Evolutionary conservation across 2,113 vertebrate species (phyloP), one percentile per base, ranked within the genome.

Genomic region (Pomatorhinus ruficollis): DNA sequence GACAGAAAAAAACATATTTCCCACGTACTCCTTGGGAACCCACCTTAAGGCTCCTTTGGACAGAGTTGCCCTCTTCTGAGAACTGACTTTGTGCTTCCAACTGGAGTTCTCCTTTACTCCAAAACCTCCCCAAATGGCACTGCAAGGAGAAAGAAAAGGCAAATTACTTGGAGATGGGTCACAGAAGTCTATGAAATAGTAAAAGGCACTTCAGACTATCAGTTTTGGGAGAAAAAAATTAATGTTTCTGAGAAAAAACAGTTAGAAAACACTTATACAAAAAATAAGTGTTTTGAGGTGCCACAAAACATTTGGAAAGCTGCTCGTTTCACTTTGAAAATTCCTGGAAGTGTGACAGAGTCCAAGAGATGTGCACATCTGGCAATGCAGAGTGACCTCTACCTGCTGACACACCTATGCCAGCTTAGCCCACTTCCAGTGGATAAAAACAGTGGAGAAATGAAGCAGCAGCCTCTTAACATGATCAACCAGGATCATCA

Each of bases 21-120:
- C 4, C 11, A 21, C 0, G 10, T 3, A 6, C 0, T 25, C 28
- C 47, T 24, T 7, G 33, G 40, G 31, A 77, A 9, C 7, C 11
- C 5, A 11, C 42, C 24, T 54, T 5, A 2, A 15, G 1, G 74
- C 53, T 93, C 39, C 66, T 42, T 10, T 15, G 57, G 49, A 61
- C 57, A 93, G 53, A 33, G 66, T 2, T 39, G 61, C 75, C 70
- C 83, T 82, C 75, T 75, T 23, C 83, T 52, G 89, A 90, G 49
- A 49, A 42, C 2, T 5, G 37, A 18, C 24, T 50, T 66, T 10
- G 37, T 42, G 20, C 25, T 22, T n/a, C 28, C 16, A 54, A 7
- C 6, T 9, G 2, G 31, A 60, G 9, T 13, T n/a, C 50, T 31
- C 3, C 4, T 18, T 20, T 31, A 4, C 45, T 27, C 12, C 40